Evolutionary conservation across 1,140 invertebrate genomes (phyloP).

Genomic region (Caenorhabditis remanei): DNA sequence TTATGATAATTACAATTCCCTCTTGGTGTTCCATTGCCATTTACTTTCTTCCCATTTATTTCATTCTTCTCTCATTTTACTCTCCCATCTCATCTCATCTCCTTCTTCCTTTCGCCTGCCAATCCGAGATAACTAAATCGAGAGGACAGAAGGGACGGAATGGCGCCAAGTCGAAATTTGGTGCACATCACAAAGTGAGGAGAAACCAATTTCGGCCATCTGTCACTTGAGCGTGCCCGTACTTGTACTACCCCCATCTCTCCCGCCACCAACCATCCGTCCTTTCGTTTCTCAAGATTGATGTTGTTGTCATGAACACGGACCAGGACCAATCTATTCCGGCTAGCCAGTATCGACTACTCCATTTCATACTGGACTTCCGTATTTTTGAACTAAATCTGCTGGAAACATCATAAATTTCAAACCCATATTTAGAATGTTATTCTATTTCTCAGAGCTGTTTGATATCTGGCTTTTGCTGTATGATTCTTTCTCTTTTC

Average conservation of each 20-base stretch:
- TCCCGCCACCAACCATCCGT: conserved; percentile 14
- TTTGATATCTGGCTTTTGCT: too few species aligned
- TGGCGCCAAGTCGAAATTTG: conserved; percentile 26
- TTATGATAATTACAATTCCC: conserved; percentile 38
- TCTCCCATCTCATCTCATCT: too few species aligned
- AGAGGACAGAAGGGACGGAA: neutral
- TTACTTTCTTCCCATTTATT: neutral
- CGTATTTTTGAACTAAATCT: too few species aligned
- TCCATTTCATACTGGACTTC: neutral
- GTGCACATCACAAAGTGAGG: conserved; percentile 14
- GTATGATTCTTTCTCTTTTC: too few species aligned
- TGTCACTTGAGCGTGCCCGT: conserved; percentile 52
- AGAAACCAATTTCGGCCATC: conserved; percentile 53
- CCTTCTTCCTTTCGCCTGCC: neutral
- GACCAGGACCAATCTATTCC: neutral
- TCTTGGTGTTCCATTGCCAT: conserved; percentile 9
- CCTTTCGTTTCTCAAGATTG: conserved; percentile 43
- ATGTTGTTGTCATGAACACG: conserved; percentile 49
- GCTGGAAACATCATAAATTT: too few species aligned
- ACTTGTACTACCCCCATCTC: conserved; percentile 12
- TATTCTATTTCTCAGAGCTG: too few species aligned
- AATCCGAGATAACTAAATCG: conserved; percentile 22
- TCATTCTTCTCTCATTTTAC: neutral
- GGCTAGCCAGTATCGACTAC: neutral
- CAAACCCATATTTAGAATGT: too few species aligned